Conservation (phyloP, 92 coral and sea anemone genomes). For the Porites divaricata region DNA sequence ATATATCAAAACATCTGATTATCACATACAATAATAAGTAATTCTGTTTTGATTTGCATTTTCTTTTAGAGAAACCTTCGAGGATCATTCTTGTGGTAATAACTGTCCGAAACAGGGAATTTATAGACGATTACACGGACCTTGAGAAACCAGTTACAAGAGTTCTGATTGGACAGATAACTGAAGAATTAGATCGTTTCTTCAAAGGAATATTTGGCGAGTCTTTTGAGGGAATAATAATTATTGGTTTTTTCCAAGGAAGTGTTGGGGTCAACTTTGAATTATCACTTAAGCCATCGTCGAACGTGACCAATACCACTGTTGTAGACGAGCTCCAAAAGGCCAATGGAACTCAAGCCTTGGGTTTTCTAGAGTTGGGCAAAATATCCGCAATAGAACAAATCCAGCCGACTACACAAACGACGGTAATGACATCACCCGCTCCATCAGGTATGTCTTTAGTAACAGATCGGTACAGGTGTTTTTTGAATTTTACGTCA, state of each 20-base stretch:
- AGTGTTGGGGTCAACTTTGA: constrained; percentile 7
- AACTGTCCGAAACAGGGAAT: neutral
- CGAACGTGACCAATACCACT: neutral
- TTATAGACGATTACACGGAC: neutral
- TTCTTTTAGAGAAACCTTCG: neutral
- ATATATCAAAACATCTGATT: neutral
- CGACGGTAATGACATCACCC: neutral
- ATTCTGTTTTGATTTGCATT: neutral
- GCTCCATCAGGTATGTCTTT: neutral
- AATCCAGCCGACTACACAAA: neutral
- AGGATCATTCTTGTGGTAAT: neutral
- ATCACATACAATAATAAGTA: neutral
- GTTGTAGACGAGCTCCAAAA: neutral
- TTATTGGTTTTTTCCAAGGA: neutral
- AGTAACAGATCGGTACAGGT: too few species aligned
- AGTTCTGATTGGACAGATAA: neutral
- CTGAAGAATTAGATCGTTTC: neutral
- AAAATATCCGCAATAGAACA: neutral
- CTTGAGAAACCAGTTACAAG: neutral
- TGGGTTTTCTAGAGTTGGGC: neutral
- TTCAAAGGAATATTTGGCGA: neutral
- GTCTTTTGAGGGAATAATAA: neutral
- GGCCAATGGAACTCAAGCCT: neutral
- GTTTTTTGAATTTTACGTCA: too few species aligned
- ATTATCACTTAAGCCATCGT: neutral